phyloP scores from a whole-genome alignment of 2,113 vertebrate genomes.

The Gymnogyps californianus region DNA sequence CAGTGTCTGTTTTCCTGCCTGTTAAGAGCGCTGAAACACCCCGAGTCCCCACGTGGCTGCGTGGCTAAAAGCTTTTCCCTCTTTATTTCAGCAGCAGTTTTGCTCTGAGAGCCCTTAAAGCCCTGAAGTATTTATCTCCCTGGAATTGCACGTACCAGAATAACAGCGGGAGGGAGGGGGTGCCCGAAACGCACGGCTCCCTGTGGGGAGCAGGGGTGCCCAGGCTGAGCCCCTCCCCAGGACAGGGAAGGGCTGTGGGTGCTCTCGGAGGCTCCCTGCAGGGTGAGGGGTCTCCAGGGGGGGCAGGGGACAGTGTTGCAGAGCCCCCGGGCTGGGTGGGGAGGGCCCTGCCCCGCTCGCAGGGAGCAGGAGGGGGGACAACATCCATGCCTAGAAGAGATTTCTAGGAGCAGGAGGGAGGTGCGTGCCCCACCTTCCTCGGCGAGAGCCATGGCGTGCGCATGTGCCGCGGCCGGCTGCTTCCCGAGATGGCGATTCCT shows the following conservation, averaged over 20 bases:
- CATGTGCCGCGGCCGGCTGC: accelerated
- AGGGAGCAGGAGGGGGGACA: neutral
- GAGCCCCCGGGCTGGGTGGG: neutral
- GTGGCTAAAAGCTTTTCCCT: neutral
- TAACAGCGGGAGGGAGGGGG: neutral
- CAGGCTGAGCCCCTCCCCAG: neutral
- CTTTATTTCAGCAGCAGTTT: neutral
- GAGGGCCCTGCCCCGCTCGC: neutral
- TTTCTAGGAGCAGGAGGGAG: neutral
- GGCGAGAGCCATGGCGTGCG: accelerated
- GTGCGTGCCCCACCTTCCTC: neutral
- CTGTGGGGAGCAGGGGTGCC: neutral
- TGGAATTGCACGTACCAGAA: neutral
- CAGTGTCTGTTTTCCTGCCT: neutral
- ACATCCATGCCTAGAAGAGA: neutral
- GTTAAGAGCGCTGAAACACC: neutral
- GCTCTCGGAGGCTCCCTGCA: neutral
- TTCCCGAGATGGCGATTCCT: neutral
- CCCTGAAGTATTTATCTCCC: neutral
- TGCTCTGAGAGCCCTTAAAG: neutral
- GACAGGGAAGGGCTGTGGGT: neutral
- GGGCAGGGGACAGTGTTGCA: accelerated
- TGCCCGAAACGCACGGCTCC: accelerated
- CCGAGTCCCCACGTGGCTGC: accelerated
- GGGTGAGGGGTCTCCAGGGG: no score